phyloP scores from a whole-genome alignment of 2,797 vertebrate species.

The Mycteria americana region DNA sequence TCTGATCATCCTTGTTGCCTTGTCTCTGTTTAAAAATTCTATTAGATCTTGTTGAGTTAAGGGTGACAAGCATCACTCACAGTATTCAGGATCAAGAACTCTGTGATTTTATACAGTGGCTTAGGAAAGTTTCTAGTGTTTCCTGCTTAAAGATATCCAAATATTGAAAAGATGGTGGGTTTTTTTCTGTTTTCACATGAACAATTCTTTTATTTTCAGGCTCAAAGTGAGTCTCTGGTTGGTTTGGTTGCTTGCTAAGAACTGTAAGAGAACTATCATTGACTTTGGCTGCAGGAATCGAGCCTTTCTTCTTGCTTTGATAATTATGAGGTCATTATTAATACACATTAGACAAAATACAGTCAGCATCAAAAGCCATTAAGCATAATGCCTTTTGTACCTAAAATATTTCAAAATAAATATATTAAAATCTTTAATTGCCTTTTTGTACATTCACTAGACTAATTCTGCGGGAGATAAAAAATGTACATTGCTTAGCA shows the following conservation, averaged over 20 bases:
- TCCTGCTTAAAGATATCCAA: not conserved
- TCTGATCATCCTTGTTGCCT: not conserved
- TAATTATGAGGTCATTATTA: not conserved
- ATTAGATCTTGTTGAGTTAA: not conserved
- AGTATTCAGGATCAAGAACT: not conserved
- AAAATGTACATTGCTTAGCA: not conserved
- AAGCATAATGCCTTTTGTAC: not conserved
- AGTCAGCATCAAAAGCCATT: not conserved
- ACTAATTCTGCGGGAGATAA: not conserved
- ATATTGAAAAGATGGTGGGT: not conserved
- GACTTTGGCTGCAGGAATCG: not conserved
- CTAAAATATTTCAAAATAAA: not conserved
- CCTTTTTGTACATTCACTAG: not conserved
- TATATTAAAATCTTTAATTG: not conserved
- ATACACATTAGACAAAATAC: not conserved
- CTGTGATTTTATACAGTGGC: not conserved
- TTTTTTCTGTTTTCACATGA: not conserved
- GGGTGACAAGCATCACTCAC: not conserved
- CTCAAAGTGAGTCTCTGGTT: not conserved
- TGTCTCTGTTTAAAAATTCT: not conserved
- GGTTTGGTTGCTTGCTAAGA: not conserved
- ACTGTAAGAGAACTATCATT: not conserved
- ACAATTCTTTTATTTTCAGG: not conserved
- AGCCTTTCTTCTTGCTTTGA: not conserved
- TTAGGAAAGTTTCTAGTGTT: not conserved